These are phyloP conservation scores for Callinectes sapidus DNA, from an alignment of 2,888 invertebrate genomes.

Conservation along the genomic window DNA sequence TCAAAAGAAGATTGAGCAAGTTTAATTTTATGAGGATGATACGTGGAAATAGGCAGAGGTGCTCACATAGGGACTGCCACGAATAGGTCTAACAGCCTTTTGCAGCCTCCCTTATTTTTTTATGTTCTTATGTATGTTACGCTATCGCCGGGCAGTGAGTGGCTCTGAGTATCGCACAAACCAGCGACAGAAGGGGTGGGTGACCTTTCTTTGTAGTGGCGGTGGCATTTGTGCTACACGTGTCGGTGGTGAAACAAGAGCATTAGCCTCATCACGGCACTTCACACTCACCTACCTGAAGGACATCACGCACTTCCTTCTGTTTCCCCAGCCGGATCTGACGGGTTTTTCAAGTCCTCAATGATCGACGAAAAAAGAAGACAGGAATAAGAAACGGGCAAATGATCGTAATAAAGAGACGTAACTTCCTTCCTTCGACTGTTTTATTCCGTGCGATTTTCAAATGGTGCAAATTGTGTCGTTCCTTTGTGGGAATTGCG, in stretches of 20 bases:
- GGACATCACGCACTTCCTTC: background rate
- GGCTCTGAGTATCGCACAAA: too few relatives aligned
- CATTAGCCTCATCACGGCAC: background rate
- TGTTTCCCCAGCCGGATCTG: slow-evolving; percentile 12
- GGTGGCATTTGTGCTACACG: background rate
- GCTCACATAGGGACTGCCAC: too few relatives aligned
- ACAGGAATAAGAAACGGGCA: background rate
- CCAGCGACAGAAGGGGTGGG: background rate
- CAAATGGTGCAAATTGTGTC: background rate
- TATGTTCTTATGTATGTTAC: too few relatives aligned
- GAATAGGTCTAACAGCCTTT: too few relatives aligned
- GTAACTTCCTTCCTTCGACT: background rate
- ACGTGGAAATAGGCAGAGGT: too few relatives aligned
- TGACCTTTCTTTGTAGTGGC: background rate
- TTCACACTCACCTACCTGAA: background rate
- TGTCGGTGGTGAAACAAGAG: background rate
- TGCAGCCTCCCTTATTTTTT: too few relatives aligned
- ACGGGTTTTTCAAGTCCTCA: slow-evolving; percentile 1
- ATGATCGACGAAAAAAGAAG: background rate
- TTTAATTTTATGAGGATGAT: too few relatives aligned
- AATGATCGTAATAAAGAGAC: slow-evolving; percentile 4
- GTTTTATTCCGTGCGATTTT: background rate
- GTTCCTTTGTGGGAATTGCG: too few relatives aligned
- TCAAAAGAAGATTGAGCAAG: too few relatives aligned
- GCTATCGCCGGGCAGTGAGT: too few relatives aligned